These are phyloP conservation scores for Cactoblastis cactorum DNA, from an alignment of 2,888 invertebrate genomes.

Conservation along the genomic window DNA sequence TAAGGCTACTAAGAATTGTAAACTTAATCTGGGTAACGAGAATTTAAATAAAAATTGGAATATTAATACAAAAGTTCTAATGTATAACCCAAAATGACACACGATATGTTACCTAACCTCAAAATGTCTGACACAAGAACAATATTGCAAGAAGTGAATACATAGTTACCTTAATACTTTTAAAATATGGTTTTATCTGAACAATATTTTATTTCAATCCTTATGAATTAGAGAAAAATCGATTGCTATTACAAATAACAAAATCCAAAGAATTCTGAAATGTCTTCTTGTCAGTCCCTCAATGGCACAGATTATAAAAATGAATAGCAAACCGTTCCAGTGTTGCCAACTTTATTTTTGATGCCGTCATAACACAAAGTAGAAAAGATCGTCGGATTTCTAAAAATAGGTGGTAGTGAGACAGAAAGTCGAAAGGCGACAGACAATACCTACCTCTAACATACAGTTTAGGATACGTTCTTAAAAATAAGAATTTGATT, in stretches of 20 bases:
- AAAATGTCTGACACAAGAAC: slow-evolving; percentile 28
- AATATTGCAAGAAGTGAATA: neutral
- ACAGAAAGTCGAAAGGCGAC: no score
- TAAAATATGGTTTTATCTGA: neutral
- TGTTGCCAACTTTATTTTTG: neutral
- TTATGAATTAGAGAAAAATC: neutral
- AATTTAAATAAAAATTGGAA: neutral
- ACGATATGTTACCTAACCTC: slow-evolving; percentile 60
- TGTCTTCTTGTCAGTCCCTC: neutral
- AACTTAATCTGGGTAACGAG: neutral
- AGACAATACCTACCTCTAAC: no score
- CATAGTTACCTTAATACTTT: neutral
- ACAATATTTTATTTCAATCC: neutral
- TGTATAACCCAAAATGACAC: slow-evolving; percentile 21
- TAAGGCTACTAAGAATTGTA: neutral
- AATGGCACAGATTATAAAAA: neutral
- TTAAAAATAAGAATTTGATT: no score
- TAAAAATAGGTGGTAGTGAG: no score
- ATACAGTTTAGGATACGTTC: no score
- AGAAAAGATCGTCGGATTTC: no score
- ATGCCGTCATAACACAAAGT: no score
- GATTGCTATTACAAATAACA: neutral
- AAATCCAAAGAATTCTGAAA: neutral
- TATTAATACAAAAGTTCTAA: neutral
- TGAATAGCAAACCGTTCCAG: neutral